phyloP scores from a whole-genome alignment of 2,888 invertebrate genomes.

The Zeuzera pyrina region DNA sequence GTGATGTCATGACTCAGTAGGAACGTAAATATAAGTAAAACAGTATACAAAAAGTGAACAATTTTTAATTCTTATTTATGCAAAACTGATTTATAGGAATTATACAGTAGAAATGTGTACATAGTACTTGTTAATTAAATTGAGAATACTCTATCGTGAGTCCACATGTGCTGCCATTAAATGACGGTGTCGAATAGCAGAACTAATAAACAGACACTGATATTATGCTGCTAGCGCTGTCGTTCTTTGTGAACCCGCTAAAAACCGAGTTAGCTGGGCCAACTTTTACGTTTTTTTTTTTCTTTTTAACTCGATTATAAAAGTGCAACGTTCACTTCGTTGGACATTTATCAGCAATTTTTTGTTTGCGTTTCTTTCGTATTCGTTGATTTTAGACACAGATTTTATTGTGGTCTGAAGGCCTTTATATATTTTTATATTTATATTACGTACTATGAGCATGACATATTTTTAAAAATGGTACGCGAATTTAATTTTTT shows the following conservation, averaged over 20 bases:
- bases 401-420: not conserved
- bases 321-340: slow-evolving; percentile 69
- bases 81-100: too few relatives aligned
- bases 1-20: too few relatives aligned
- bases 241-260: not conserved
- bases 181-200: slow-evolving; percentile 55
- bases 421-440: not conserved
- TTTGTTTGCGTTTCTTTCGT: slow-evolving; percentile 55
- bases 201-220: slow-evolving; percentile 41
- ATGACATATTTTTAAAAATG: not conserved
- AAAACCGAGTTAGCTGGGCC: slow-evolving; percentile 32
- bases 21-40: too few relatives aligned
- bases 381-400: slow-evolving; percentile 44
- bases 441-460: not conserved
- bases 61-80: too few relatives aligned
- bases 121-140: too few relatives aligned
- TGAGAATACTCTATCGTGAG: too few relatives aligned
- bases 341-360: slow-evolving; percentile 59
- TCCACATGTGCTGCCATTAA: slow-evolving; percentile 41
- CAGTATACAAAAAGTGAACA: too few relatives aligned
- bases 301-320: slow-evolving; percentile 60
- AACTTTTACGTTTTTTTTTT: slow-evolving; percentile 39
- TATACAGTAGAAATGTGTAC: too few relatives aligned
- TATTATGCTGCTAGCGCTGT: too few relatives aligned
- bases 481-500: slow-evolving; percentile 1